These are phyloP conservation scores for Lophius piscatorius DNA, from an alignment of 2,113 vertebrate species.

Conservation along the genomic window DNA sequence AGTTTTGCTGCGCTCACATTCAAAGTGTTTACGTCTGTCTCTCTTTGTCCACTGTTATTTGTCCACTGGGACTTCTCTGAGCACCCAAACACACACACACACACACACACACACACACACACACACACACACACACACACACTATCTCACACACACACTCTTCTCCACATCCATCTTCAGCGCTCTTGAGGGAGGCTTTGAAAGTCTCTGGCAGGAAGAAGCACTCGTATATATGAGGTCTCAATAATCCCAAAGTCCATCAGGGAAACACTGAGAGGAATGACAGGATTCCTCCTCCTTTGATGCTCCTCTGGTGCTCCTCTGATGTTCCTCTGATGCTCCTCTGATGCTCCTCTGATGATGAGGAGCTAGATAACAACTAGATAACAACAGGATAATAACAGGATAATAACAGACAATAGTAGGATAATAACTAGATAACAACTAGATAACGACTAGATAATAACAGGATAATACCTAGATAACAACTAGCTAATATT, in stretches of 20 bases:
- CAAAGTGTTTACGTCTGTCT: conserved; percentile 71
- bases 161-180: conserved; percentile 72
- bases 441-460: too few species aligned
- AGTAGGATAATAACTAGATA: too few species aligned
- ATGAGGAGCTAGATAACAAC: too few species aligned
- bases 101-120: conserved; percentile 22
- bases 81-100: conserved; percentile 53
- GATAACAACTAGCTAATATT: too few species aligned
- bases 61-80: conserved; percentile 71
- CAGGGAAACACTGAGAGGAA: conserved; percentile 40
- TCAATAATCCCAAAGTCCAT: conserved; percentile 56
- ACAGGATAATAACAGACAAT: too few species aligned
- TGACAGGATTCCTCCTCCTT: conserved; percentile 20
- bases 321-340: too few species aligned
- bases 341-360: too few species aligned
- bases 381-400: too few species aligned
- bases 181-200: conserved; percentile 70
- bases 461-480: too few species aligned
- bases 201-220: conserved; percentile 59
- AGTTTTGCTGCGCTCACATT: conserved; percentile 73
- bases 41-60: conserved; percentile 68
- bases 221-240: conserved; percentile 63
- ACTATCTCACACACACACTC: conserved; percentile 40
- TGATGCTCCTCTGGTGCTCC: too few species aligned
- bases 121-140: conserved; percentile 13